These are phyloP conservation scores for Pipistrellus pygmaeus DNA, from an alignment of 2,797 vertebrate species.

Conservation along the genomic window DNA sequence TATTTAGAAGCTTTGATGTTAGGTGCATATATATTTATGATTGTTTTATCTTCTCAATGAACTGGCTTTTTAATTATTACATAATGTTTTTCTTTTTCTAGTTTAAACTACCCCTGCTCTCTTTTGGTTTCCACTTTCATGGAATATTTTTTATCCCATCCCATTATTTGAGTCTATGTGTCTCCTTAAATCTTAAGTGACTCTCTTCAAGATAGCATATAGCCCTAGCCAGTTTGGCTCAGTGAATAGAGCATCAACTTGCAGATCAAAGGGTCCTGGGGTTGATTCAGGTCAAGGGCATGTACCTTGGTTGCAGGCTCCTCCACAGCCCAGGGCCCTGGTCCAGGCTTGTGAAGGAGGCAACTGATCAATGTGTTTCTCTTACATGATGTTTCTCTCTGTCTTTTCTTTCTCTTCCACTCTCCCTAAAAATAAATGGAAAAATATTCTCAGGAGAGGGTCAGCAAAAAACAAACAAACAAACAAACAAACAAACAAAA, in stretches of 20 bases:
- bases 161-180: neutral
- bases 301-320: no score
- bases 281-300: no score
- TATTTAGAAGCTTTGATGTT: neutral
- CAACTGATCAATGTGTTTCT: no score
- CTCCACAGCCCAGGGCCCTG: no score
- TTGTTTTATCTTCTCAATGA: neutral
- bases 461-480: no score
- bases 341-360: no score
- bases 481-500: neutral
- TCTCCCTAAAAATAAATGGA: no score
- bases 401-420: no score
- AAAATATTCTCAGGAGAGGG: no score
- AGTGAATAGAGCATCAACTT: no score
- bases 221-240: neutral
- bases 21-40: neutral
- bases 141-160: neutral
- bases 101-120: neutral
- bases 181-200: neutral
- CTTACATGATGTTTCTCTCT: no score
- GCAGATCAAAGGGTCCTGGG: no score
- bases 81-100: neutral
- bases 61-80: neutral
- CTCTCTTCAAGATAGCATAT: neutral
- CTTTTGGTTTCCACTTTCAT: neutral